phyloP scores from a whole-genome alignment of 2,113 vertebrate genomes.

The Pungitius pungitius region DNA sequence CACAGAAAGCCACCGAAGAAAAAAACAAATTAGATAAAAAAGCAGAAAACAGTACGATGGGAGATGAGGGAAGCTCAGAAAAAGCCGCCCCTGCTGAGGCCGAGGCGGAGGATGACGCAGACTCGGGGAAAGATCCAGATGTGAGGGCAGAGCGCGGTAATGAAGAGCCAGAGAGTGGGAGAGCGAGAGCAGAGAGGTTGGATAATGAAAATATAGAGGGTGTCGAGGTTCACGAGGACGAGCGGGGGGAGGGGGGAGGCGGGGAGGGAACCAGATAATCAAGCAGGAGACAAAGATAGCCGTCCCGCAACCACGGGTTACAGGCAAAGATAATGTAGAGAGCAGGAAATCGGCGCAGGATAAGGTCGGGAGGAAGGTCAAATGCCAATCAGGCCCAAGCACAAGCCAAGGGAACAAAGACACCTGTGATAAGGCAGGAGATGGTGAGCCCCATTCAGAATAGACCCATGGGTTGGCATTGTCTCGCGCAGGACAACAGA shows the following conservation, averaged over 20 bases:
- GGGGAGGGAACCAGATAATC: conserved; percentile 40
- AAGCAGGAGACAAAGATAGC: conserved; percentile 49
- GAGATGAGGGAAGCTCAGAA: conserved; percentile 31
- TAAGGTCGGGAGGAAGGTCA: conserved; percentile 61
- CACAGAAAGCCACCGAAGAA: conserved; percentile 35
- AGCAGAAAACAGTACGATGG: conserved; percentile 5
- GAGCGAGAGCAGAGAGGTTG: conserved; percentile 41
- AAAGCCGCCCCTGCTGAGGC: conserved; percentile 20
- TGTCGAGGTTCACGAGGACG: conserved; percentile 7
- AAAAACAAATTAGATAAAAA: conserved; percentile 16
- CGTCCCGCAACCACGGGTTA: conserved; percentile 28
- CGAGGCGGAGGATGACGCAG: conserved; percentile 20
- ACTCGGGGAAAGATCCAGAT: conserved; percentile 36
- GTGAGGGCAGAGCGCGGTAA: conserved; percentile 44
- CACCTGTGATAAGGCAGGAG: conserved; percentile 40
- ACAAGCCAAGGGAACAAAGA: conserved; percentile 45
- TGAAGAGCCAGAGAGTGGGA: conserved; percentile 37
- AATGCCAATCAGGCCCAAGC: conserved; percentile 55
- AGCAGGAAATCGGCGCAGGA: conserved; percentile 52
- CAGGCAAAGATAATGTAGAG: conserved; percentile 58
- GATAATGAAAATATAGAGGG: conserved; percentile 50
- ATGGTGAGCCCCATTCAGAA: conserved; percentile 41
- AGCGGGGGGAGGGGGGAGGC: no score
- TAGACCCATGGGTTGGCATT: conserved; percentile 16
- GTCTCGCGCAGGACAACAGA: conserved; percentile 12